Conservation (phyloP, 2,113 vertebrate species). For the Pangasianodon gigas region DNA sequence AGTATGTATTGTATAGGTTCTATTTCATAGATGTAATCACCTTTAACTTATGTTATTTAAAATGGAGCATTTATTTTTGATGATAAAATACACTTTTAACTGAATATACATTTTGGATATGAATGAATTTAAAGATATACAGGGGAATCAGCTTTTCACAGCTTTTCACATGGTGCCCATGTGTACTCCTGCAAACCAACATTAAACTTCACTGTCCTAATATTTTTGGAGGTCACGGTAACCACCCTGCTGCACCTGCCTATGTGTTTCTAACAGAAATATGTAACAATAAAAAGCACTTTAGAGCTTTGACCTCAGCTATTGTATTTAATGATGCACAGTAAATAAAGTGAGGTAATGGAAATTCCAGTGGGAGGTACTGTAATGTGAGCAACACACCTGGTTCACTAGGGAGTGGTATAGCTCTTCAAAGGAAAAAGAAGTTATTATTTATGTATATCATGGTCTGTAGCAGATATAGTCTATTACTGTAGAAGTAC, state of each 20-base stretch:
- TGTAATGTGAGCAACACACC: constrained; percentile 11
- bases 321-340: constrained; percentile 15
- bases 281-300: not conserved
- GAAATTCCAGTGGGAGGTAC: constrained; percentile 19
- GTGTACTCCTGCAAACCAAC: not conserved
- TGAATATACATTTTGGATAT: not conserved
- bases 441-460: not conserved
- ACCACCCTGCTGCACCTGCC: not conserved
- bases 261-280: not conserved
- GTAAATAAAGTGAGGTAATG: constrained; percentile 31
- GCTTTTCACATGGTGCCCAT: not conserved
- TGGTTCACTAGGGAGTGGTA: not conserved
- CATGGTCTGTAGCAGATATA: not conserved
- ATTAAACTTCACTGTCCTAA: not conserved
- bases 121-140: not conserved
- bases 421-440: not conserved
- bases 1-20: not conserved
- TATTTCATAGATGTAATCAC: not conserved
- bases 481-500: not conserved
- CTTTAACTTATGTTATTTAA: not conserved
- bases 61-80: not conserved
- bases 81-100: not conserved
- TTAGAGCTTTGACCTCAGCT: not conserved
- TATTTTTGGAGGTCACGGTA: not conserved
- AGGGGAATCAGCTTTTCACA: not conserved